Percentiles rank a stretch among this genome's conserved stretches.
These are phyloP conservation scores for Rhynchopsitta pachyrhyncha DNA, from an alignment of 2,113 vertebrate genomes.

Conservation along the genomic window DNA sequence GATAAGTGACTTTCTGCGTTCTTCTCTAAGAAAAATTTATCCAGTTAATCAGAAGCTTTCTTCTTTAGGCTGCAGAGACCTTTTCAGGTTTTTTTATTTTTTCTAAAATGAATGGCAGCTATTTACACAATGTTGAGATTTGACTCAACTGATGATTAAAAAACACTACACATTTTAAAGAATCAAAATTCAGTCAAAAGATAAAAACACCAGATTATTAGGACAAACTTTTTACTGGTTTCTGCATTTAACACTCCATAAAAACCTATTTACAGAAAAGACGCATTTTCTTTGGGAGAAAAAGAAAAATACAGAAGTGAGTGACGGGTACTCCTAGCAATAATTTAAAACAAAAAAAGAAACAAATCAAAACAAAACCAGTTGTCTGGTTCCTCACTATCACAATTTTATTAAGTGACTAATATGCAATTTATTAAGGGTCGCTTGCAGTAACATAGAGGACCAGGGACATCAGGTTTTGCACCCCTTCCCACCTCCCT, in stretches of 20 bases:
- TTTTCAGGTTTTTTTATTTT: neutral
- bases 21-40: neutral
- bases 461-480: neutral
- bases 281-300: accelerated
- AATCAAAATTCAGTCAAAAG: neutral
- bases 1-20: neutral
- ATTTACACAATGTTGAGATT: neutral
- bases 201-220: neutral
- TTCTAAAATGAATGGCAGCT: neutral
- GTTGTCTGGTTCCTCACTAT: neutral
- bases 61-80: neutral
- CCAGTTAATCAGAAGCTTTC: neutral
- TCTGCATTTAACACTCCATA: neutral
- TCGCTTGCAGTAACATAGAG: neutral
- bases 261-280: neutral
- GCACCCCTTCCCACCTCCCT: neutral
- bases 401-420: neutral
- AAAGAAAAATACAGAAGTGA: too few species aligned
- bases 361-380: neutral
- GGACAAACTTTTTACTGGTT: neutral
- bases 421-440: neutral
- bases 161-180: neutral
- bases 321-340: neutral
- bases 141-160: neutral
- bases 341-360: neutral